Evolutionary conservation across 53 echinoderm and acorn worm genomes (phyloP), one percentile per base, ranked within the genome.

Genomic region (Echinometra lucunter): DNA sequence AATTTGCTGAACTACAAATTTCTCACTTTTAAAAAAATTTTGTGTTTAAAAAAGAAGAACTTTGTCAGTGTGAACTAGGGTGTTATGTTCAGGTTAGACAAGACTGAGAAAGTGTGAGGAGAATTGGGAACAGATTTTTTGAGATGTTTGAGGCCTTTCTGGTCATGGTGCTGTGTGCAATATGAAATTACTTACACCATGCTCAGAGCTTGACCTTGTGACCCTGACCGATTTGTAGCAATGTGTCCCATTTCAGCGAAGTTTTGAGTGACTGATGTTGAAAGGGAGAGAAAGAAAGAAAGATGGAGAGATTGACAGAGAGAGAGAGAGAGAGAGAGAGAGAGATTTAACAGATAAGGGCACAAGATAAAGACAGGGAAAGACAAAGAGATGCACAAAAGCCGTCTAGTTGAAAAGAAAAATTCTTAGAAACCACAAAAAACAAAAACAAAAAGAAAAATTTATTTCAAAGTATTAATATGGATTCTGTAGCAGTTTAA

Each of bases 161-260:
- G 69, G 69, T 69, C 32, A 7, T 78, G 78, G 78, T 78, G 38
- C 42, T 40, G 42, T 78, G 78, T 78, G 30, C 42, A 19, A 35
- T 78, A 42, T 78, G 42, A 78, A 17, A 78, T 78, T 78, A 42
- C 78, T 78, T 78, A 34, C 37, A 78, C 38, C 42, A 3, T 78
- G 78, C 78, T 78, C 7, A 7, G 18, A 42, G 78, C 78, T 21
- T 78, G 78, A 78, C 78, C 78, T 78, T 78, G 32, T 78, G 78
- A 78, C 38, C 78, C 42, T 18, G 78, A 78, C 78, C 78, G 78
- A 78, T 78, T 78, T 78, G 78, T 78, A 78, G 78, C 78, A 78
- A 78, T 78, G 78, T 78, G 78, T 78, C 78, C 23, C 18, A 38
- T 78, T 78, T 42, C 78, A 78, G 42, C 42, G 42, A 38, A 78